These are phyloP conservation scores for Heterohyrax brucei DNA, from an alignment of 2,797 vertebrate genomes.

Conservation along the genomic window DNA sequence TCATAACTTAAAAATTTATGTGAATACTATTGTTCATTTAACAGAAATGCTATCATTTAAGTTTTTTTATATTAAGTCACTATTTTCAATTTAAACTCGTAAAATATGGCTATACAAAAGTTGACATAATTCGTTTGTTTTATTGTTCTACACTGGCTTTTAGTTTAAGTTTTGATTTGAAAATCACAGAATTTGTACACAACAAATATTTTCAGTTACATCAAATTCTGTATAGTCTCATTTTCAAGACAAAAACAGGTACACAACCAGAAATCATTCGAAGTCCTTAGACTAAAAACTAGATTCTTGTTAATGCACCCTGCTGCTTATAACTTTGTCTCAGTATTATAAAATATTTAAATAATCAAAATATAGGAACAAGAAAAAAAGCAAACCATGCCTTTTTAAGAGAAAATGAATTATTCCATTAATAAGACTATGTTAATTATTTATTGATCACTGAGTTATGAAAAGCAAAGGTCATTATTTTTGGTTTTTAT, in stretches of 20 bases:
- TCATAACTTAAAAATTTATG: conserved; percentile 45
- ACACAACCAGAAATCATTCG: background rate
- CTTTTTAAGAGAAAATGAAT: conserved; percentile 41
- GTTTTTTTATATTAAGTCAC: conserved; percentile 23
- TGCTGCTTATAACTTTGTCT: background rate
- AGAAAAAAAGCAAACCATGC: background rate
- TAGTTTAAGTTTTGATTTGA: conserved; percentile 61
- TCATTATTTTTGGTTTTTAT: conserved; percentile 15
- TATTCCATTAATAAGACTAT: background rate
- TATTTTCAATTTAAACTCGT: conserved; percentile 36
- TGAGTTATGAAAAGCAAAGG: background rate
- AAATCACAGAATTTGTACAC: conserved; percentile 10
- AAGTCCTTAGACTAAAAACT: background rate
- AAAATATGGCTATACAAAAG: background rate
- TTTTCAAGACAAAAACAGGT: conserved; percentile 3
- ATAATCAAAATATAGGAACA: conserved; percentile 11
- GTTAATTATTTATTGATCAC: conserved; percentile 15
- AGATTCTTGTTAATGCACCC: background rate
- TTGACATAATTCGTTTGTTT: conserved; percentile 42
- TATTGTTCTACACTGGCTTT: background rate
- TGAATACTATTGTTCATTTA: background rate
- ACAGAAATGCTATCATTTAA: background rate
- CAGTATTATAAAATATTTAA: conserved; percentile 1
- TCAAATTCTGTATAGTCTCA: background rate
- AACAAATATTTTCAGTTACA: conserved; percentile 23